These are phyloP conservation scores for Calliopum simillimum DNA, from an alignment of 2,888 invertebrate species.

Conservation along the genomic window DNA sequence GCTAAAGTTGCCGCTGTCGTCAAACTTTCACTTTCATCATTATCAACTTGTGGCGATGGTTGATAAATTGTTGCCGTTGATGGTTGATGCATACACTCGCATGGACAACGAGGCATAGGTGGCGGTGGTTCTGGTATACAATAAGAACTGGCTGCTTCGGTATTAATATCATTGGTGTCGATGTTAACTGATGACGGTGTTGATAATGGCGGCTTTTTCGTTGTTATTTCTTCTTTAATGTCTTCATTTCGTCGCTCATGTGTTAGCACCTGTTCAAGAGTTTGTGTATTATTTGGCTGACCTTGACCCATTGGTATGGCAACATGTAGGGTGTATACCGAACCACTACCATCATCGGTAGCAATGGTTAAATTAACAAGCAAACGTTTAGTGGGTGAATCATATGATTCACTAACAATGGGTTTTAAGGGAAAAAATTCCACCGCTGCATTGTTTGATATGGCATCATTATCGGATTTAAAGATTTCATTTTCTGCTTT, in stretches of 20 bases:
- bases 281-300: slow-evolving; percentile 45
- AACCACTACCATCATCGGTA: slow-evolving; percentile 73
- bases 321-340: slow-evolving; percentile 82
- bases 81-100: slow-evolving; percentile 51
- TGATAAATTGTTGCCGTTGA: neutral
- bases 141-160: slow-evolving; percentile 45
- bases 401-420: slow-evolving; percentile 54
- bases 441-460: neutral
- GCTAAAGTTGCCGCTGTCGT: neutral
- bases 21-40: neutral
- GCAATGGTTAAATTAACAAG: slow-evolving; percentile 86
- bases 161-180: neutral
- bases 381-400: slow-evolving; percentile 71
- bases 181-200: neutral
- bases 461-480: slow-evolving; percentile 16
- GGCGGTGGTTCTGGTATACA: slow-evolving; percentile 65
- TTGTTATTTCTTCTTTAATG: neutral
- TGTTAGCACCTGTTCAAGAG: slow-evolving; percentile 56
- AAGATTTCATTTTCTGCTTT: slow-evolving; percentile 37
- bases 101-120: slow-evolving; percentile 65
- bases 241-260: slow-evolving; percentile 51
- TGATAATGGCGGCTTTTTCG: neutral
- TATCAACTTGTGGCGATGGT: neutral
- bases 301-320: slow-evolving; percentile 75
- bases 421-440: slow-evolving; percentile 48